A percentile compares a stretch with the other conserved stretches of the same genome.
These are phyloP conservation scores for Pseudachorutes palmiensis DNA, from an alignment of 1,140 invertebrate species.

Conservation along the genomic window DNA sequence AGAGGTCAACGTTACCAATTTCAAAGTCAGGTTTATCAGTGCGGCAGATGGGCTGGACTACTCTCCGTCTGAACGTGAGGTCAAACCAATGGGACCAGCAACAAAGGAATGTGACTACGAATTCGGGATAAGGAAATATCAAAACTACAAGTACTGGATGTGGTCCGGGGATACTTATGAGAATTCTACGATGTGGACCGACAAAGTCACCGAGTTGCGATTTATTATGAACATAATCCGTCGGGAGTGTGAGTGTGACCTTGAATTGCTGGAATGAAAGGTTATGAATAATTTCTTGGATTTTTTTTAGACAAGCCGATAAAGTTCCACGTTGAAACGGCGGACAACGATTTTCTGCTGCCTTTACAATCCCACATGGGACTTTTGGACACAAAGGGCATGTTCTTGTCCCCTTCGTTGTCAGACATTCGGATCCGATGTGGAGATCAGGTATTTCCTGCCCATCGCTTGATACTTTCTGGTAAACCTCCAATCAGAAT, in stretches of 20 bases:
- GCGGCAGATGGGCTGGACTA: neutral
- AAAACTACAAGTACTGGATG: constrained; percentile 14
- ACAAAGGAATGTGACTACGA: constrained; percentile 16
- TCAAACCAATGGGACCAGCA: constrained; percentile 7
- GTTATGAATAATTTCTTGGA: neutral
- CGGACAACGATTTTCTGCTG: constrained; percentile 4
- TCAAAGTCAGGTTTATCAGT: constrained; percentile 7
- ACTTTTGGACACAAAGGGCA: constrained; percentile 3
- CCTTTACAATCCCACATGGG: constrained; percentile 4
- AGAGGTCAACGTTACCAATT: neutral
- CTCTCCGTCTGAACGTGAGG: neutral
- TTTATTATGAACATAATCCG: constrained; percentile 11
- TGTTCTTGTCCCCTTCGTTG: constrained; percentile 17
- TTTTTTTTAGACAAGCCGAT: constrained; percentile 4
- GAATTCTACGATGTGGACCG: neutral
- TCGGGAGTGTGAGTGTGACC: constrained; percentile 9
- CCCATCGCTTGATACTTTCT: constrained; percentile 23
- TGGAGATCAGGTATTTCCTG: constrained; percentile 21
- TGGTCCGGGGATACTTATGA: constrained; percentile 13
- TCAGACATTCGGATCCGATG: constrained; percentile 23
- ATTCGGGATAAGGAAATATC: constrained; percentile 8
- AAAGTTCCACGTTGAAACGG: constrained; percentile 2
- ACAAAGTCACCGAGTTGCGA: constrained; percentile 14
- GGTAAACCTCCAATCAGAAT: constrained; percentile 10
- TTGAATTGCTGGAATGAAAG: neutral